Evolutionary conservation across 2,113 vertebrate species (phyloP), one percentile per base, ranked within the genome.

Genomic region (Scomber scombrus): DNA sequence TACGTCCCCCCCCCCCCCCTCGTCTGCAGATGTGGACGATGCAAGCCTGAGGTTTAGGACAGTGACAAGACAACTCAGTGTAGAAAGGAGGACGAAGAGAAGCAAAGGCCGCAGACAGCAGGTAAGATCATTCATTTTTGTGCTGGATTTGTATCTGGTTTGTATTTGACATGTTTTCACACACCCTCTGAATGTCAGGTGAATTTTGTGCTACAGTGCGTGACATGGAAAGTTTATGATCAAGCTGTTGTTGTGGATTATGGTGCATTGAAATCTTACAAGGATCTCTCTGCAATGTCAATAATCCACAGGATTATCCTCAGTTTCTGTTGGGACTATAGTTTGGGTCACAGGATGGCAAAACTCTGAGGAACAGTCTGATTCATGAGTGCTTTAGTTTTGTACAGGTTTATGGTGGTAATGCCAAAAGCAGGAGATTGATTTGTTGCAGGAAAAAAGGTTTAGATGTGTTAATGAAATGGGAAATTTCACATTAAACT

Each of bases 221-320:
- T 26, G 19, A 26, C 47, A 50, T 60, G 47, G 75, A 61, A 79
- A 78, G 60, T 82, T 85, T 81, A 66, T 76, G 63, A 81, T 90
- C 68, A 65, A 87, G 65, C 47, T 75, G 23, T 67, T 80, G 68
- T 74, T 75, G 72, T 90, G 85, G 90, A 89, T 91, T 90, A 81
- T 75, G 15, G 45, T 56, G 64, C 63, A 75, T 70, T 78, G 72
- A 92, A 92, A 85, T 90, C 52, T 89, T 86, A 86, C 84, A 88
- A 79, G 66, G 81, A 92, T 93, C 89, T 74, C 66, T 82, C 65
- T 75, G 79, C 81, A 87, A 88, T 91, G 85, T 89, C 47, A 88
- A 79, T 91, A 92, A 93, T 93, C 92, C 85, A 76, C 45, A 7
- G 61, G 92, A 91, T 93, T 82, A 93, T 93, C 73, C 65, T 61